phyloP scores from a whole-genome alignment of 2,113 vertebrate genomes.

The Ovis canadensis region DNA sequence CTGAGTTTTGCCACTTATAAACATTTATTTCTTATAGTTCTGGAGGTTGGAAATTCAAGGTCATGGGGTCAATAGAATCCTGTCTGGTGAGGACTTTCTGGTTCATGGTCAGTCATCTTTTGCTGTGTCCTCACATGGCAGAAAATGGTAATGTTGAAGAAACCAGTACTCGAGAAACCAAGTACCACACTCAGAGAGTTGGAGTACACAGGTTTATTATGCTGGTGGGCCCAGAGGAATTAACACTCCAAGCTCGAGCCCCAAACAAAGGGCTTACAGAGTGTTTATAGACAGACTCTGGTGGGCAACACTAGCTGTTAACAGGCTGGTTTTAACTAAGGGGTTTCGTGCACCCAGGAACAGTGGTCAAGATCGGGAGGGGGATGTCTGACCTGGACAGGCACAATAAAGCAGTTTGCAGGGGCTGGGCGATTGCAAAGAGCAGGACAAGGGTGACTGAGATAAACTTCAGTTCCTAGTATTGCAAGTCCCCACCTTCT shows the following conservation, averaged over 20 bases:
- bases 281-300: not conserved
- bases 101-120: not conserved
- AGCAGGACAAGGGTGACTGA: not conserved
- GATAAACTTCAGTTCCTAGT: not conserved
- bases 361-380: not conserved
- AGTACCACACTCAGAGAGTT: not conserved
- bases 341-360: fast-evolving
- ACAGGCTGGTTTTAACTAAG: not conserved
- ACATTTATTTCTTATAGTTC: not conserved
- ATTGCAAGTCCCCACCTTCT: not conserved
- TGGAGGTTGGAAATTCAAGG: not conserved
- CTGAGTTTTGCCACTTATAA: not conserved
- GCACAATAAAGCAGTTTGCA: not conserved
- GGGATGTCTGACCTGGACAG: not conserved
- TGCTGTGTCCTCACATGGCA: not conserved
- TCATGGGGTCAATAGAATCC: not conserved
- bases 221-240: not conserved
- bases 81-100: not conserved
- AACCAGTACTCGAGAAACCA: not conserved
- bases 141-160: not conserved
- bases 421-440: not conserved
- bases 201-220: not conserved
- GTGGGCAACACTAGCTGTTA: not conserved
- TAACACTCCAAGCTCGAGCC: not conserved
- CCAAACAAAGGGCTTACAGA: not conserved